These are phyloP conservation scores for Oxyura jamaicensis DNA, from an alignment of 2,113 vertebrate species.

Conservation along the genomic window DNA sequence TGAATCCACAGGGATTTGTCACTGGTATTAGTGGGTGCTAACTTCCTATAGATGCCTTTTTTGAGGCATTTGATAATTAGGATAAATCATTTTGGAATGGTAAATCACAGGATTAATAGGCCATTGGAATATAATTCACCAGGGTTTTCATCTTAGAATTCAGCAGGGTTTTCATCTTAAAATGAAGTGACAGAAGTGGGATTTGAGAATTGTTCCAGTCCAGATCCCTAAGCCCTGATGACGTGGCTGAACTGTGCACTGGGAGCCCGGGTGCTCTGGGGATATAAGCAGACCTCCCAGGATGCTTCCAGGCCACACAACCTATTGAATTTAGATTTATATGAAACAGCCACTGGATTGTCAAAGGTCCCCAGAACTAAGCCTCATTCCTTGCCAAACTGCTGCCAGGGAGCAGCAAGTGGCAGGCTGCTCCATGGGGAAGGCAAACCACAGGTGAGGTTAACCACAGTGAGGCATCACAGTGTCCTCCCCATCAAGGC, in stretches of 20 bases:
- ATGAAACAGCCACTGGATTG: neutral
- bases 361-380: neutral
- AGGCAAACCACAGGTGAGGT: neutral
- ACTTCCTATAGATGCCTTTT: neutral
- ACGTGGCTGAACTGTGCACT: neutral
- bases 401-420: neutral
- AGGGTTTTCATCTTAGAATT: neutral
- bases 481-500: neutral
- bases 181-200: neutral
- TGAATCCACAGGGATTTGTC: neutral
- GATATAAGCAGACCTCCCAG: neutral
- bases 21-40: neutral
- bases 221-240: neutral
- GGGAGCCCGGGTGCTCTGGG: neutral
- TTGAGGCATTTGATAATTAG: neutral
- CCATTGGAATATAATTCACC: neutral
- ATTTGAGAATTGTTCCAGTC: neutral
- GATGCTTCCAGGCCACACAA: neutral
- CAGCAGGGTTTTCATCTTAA: neutral
- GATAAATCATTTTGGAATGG: neutral
- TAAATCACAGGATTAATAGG: neutral
- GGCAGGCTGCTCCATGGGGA: neutral
- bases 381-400: neutral
- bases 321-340: neutral
- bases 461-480: rapidly evolving